A percentile compares a stretch with the other conserved stretches of the same genome.
Evolutionary conservation across 23 tunicate genomes (phyloP).

Genomic region (Aplidium turbinatum): DNA sequence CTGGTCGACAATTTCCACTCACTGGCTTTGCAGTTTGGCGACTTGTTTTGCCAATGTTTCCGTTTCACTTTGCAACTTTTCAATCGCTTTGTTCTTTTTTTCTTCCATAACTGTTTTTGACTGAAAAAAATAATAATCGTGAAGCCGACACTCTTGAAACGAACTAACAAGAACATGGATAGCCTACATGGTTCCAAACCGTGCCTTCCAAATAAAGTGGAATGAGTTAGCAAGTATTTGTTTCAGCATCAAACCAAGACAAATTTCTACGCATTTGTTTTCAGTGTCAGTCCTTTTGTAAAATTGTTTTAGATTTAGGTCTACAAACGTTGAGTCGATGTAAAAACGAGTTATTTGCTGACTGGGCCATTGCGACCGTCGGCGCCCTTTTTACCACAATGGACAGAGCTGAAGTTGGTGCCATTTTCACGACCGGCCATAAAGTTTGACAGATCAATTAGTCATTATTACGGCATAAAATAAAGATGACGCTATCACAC

Average conservation of each 20-base stretch:
- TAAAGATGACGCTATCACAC: no score
- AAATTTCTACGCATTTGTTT: no score
- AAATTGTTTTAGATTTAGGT: no score
- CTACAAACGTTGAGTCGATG: no score
- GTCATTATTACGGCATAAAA: neutral
- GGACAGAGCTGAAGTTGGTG: neutral
- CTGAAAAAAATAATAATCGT: constrained; percentile 18
- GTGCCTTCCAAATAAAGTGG: no score
- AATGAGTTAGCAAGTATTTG: no score
- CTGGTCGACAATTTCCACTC: neutral
- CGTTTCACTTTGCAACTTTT: constrained; percentile 46
- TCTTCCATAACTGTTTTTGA: constrained; percentile 50
- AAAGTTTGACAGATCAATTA: neutral
- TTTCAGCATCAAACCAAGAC: no score
- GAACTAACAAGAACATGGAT: neutral
- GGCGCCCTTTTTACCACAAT: no score
- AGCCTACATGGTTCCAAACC: neutral
- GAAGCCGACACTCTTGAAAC: neutral
- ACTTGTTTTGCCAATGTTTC: constrained; percentile 40
- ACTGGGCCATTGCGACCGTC: no score
- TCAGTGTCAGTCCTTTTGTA: no score
- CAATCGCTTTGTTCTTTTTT: constrained; percentile 26
- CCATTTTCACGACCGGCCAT: neutral
- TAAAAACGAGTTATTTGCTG: no score
- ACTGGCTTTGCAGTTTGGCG: constrained; percentile 60